phyloP scores from a whole-genome alignment of 2,113 vertebrate species.

The Callopanchax toddi region DNA sequence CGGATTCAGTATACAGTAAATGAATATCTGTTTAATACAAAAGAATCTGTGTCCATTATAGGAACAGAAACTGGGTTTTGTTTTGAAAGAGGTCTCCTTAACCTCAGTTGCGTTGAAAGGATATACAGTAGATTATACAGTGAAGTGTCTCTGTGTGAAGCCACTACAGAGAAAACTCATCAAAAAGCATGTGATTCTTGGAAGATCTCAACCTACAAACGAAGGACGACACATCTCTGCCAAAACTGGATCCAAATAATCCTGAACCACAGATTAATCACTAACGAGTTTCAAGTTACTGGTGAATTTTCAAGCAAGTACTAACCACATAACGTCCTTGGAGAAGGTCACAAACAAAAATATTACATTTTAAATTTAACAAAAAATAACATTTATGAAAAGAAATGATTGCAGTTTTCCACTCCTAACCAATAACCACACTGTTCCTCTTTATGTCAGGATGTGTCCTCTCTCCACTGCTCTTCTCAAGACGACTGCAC shows the following conservation, averaged over 20 bases:
- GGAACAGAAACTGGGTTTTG: neutral
- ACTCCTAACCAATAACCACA: too few species aligned
- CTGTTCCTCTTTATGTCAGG: too few species aligned
- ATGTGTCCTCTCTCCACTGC: too few species aligned
- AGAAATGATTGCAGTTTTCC: too few species aligned
- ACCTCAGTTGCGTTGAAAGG: neutral
- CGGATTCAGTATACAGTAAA: neutral
- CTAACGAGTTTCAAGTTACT: too few species aligned
- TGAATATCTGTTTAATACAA: neutral
- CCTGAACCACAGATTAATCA: neutral
- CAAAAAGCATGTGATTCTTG: neutral
- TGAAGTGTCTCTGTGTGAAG: neutral
- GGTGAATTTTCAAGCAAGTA: too few species aligned
- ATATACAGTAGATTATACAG: too few species aligned
- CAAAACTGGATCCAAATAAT: neutral
- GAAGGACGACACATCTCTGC: neutral
- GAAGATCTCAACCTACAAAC: neutral
- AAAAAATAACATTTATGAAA: too few species aligned
- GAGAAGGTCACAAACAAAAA: too few species aligned
- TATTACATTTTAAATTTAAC: too few species aligned
- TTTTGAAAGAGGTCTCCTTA: slow-evolving; percentile 1
- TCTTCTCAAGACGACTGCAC: too few species aligned
- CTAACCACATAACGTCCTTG: too few species aligned
- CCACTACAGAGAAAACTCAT: neutral
- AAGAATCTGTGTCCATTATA: neutral